Conservation (phyloP, 2,113 vertebrate species). For the Trematocara nigrifrons region DNA sequence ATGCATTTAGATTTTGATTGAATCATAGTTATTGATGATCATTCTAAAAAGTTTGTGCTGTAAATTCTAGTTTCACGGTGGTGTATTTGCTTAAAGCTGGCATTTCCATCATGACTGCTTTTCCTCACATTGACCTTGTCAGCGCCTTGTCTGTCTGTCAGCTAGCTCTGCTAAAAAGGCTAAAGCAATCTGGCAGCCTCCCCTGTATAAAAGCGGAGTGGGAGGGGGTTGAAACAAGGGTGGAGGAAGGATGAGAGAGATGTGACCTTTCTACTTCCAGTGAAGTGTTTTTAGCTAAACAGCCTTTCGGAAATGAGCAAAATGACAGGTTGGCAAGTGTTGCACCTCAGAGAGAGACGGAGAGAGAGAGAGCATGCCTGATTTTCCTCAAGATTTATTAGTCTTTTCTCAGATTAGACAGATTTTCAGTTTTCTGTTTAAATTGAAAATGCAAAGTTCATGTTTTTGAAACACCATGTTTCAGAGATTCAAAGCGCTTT, state of each 20-base stretch:
- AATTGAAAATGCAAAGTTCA: neutral
- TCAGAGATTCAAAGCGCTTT: neutral
- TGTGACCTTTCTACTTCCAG: conserved; percentile 81
- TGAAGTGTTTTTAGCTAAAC: conserved; percentile 85
- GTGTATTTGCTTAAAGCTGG: conserved; percentile 1
- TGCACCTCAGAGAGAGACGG: conserved; percentile 32
- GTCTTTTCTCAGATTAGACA: neutral
- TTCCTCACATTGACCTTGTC: conserved; percentile 62
- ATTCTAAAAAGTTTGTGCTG: neutral
- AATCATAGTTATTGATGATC: neutral
- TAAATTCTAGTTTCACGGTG: neutral
- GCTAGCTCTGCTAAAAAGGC: conserved; percentile 80
- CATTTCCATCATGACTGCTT: conserved; percentile 52
- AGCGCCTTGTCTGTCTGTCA: conserved; percentile 65
- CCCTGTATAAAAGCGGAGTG: conserved; percentile 51
- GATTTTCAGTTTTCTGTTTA: neutral
- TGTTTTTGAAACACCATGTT: neutral
- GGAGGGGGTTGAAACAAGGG: conserved; percentile 30
- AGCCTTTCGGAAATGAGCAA: conserved; percentile 81
- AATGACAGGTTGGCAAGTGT: conserved; percentile 67
- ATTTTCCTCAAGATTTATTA: neutral
- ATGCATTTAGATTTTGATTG: neutral
- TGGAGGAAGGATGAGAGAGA: conserved; percentile 36
- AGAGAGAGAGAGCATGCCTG: neutral
- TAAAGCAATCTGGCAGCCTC: conserved; percentile 83